A percentile compares a stretch with the other conserved stretches of the same genome.
These are phyloP conservation scores for Chaitophorus viminalis DNA, from an alignment of 2,888 invertebrate species.

Conservation along the genomic window DNA sequence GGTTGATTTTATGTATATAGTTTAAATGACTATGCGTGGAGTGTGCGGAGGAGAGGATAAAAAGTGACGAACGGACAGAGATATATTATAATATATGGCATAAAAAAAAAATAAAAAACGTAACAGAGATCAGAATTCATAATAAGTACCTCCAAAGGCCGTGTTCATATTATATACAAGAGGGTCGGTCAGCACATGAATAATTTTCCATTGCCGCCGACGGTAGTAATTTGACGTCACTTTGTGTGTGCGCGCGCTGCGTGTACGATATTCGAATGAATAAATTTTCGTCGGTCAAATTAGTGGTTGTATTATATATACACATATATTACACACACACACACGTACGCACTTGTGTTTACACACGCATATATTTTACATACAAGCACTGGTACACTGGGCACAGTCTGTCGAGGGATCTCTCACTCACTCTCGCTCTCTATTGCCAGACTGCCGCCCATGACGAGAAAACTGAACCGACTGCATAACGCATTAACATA, in stretches of 20 bases:
- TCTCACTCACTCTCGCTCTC: neutral
- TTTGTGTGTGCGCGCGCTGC: neutral
- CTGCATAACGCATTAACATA: neutral
- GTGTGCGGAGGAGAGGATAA: neutral
- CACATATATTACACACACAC: neutral
- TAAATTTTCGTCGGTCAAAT: conserved; percentile 31
- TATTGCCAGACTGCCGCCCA: neutral
- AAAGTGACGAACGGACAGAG: neutral
- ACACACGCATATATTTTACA: too few relatives aligned
- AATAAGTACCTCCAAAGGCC: conserved; percentile 28
- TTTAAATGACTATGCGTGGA: neutral
- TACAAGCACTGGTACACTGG: too few relatives aligned
- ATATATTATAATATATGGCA: too few relatives aligned
- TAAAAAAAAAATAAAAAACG: conserved; percentile 1
- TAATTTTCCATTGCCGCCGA: conserved; percentile 30
- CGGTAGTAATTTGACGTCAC: conserved; percentile 32
- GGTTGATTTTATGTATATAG: conserved; percentile 15
- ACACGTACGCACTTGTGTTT: neutral
- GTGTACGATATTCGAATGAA: conserved; percentile 16
- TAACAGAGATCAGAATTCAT: conserved; percentile 54
- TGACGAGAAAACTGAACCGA: neutral
- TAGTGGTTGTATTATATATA: neutral
- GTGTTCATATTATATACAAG: too few relatives aligned
- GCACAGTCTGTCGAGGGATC: neutral
- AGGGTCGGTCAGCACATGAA: conserved; percentile 25